Evolutionary conservation across 2,888 invertebrate species (phyloP).

Genomic region (Cheilosia urbana): DNA sequence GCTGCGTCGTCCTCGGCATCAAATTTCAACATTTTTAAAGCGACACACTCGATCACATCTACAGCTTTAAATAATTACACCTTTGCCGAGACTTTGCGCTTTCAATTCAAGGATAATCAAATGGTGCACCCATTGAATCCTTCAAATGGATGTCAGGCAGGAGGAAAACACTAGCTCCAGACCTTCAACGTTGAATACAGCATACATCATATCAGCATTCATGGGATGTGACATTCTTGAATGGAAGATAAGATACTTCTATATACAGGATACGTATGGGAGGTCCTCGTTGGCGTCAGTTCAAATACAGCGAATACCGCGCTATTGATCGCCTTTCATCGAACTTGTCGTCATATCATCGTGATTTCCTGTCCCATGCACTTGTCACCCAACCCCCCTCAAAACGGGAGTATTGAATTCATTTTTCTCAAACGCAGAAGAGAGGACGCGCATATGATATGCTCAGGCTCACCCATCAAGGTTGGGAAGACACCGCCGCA

Average conservation of each 20-base stretch:
- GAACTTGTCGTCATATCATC: conserved; percentile 73
- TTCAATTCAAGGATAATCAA: conserved; percentile 50
- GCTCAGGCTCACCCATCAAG: too few relatives aligned
- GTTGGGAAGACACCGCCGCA: conserved; percentile 30
- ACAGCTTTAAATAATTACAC: conserved; percentile 67
- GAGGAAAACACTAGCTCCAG: conserved; percentile 30
- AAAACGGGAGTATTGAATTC: conserved; percentile 44
- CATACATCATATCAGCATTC: conserved; percentile 76
- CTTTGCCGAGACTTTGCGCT: conserved; percentile 23
- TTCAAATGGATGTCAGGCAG: conserved; percentile 46
- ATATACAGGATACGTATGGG: conserved; percentile 35
- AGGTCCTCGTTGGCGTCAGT: conserved; percentile 31
- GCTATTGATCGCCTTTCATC: conserved; percentile 71
- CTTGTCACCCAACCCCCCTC: conserved; percentile 8
- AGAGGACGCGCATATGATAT: not conserved
- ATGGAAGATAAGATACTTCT: conserved; percentile 59
- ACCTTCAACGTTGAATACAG: conserved; percentile 59
- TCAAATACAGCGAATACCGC: conserved; percentile 41
- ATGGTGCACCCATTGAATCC: conserved; percentile 43
- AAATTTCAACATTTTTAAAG: conserved; percentile 24
- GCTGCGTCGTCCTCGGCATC: conserved; percentile 32
- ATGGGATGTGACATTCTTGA: conserved; percentile 75
- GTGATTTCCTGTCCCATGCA: conserved; percentile 66
- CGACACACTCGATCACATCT: not conserved
- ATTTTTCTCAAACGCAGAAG: conserved; percentile 47